Evolutionary conservation across 2,888 invertebrate species (phyloP), one percentile per base, ranked within the genome.

Genomic region (Polia nebulosa): DNA sequence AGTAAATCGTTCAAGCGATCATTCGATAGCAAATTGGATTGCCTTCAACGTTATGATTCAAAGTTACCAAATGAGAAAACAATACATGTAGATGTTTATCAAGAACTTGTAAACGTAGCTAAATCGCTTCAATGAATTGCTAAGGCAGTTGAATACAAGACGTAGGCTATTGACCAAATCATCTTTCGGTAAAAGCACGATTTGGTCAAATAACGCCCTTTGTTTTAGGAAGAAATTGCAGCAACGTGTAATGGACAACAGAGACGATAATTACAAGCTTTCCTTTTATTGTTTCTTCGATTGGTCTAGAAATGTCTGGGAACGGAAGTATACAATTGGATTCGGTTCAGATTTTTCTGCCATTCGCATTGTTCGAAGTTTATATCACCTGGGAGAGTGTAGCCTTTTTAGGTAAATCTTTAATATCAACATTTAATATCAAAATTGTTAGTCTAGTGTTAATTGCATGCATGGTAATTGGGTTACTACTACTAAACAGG

Each of bases 241-340:
- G 65, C 60, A 56, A 67, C 58, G 52, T 76, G 58, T 67, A 71
- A 78, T 78, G 75, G 67, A 60, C 71, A 71, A 52, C 51, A 36
- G 64, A 74, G 61, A 60, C 81, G 79, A 81, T 88, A 87, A 86
- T 88, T 85, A 88, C 84, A 76, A 85, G 79, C 76, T 81, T 83
- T 88, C 82, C 87, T 87, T 89, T 83, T 76, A 81, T 90, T 89
- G 85, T 91, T 88, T 88, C 84, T 83, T 63, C 76, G 69, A 88
- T 85, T 87, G 85, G 80, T 87, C 83, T 85, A 86, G 85, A 88
- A 87, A 85, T 75, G 83, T 77, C 82, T 89, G 88, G 81, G 88
- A 90, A 88, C 83, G 86, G 85, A 90, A 86, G 84, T 81, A 72
- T 79, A 80, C 86, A 87, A 90, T 91, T 87, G 83, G 85, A 85